Conservation (phyloP, 2,797 vertebrate genomes). For the Aldrovandia affinis region DNA sequence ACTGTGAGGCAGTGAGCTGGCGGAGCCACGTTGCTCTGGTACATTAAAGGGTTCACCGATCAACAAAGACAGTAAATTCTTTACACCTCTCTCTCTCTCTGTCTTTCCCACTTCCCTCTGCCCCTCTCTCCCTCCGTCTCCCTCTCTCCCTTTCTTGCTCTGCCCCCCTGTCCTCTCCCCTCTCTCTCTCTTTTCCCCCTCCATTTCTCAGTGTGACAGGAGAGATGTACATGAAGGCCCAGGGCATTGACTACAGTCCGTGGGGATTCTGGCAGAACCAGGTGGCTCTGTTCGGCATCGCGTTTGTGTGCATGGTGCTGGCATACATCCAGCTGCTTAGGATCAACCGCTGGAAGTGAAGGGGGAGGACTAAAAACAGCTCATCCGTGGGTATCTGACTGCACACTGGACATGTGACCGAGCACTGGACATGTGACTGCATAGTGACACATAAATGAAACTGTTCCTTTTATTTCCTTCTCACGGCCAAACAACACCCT, state of each 20-base stretch:
- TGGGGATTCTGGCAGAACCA: slow-evolving; percentile 83
- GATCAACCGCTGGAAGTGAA: slow-evolving; percentile 81
- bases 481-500: background rate
- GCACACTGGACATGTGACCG: background rate
- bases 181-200: background rate
- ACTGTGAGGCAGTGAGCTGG: no score
- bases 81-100: background rate
- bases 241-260: slow-evolving; percentile 71
- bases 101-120: no score
- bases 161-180: background rate
- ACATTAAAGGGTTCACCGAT: background rate
- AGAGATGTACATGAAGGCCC: slow-evolving; percentile 61
- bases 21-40: background rate
- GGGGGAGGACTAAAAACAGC: background rate
- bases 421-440: background rate
- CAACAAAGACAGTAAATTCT: background rate
- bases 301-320: slow-evolving; percentile 64
- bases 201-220: slow-evolving; percentile 63
- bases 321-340: slow-evolving; percentile 75
- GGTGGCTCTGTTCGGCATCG: slow-evolving; percentile 76
- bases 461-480: background rate
- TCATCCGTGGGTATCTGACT: background rate
- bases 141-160: background rate
- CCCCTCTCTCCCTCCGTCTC: background rate
- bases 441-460: background rate